Evolutionary conservation across 2,797 vertebrate genomes (phyloP).

Genomic region (Platyrinchus mystaceus): DNA sequence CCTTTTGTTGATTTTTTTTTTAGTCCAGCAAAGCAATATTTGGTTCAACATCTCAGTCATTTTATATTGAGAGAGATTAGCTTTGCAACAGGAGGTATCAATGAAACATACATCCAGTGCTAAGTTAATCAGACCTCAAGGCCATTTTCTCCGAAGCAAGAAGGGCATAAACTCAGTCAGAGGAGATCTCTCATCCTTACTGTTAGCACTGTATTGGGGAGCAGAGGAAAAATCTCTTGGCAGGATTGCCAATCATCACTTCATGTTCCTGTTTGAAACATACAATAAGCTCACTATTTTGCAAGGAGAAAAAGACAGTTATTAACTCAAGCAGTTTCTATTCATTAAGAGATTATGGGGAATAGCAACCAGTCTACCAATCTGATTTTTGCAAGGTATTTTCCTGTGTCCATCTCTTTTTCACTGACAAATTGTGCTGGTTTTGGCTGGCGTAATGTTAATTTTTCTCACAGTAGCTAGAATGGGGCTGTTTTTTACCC

Average conservation of each 20-base stretch:
- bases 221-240: background rate
- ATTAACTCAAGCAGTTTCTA: background rate
- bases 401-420: background rate
- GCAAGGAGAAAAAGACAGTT: background rate
- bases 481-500: background rate
- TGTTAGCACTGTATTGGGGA: background rate
- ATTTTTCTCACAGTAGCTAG: background rate
- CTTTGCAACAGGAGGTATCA: background rate
- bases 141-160: background rate
- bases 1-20: background rate
- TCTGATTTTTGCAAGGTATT: background rate
- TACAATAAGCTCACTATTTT: constrained; percentile 22
- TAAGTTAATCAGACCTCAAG: constrained; percentile 3
- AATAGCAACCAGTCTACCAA: background rate
- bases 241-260: constrained; percentile 2
- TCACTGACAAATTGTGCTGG: background rate
- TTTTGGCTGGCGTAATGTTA: background rate
- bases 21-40: background rate
- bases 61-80: background rate
- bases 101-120: background rate
- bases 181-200: background rate
- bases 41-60: background rate
- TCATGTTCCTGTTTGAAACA: background rate
- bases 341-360: background rate
- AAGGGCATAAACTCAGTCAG: background rate